phyloP scores from a whole-genome alignment of 2,113 vertebrate species.

The Bubo scandiacus region DNA sequence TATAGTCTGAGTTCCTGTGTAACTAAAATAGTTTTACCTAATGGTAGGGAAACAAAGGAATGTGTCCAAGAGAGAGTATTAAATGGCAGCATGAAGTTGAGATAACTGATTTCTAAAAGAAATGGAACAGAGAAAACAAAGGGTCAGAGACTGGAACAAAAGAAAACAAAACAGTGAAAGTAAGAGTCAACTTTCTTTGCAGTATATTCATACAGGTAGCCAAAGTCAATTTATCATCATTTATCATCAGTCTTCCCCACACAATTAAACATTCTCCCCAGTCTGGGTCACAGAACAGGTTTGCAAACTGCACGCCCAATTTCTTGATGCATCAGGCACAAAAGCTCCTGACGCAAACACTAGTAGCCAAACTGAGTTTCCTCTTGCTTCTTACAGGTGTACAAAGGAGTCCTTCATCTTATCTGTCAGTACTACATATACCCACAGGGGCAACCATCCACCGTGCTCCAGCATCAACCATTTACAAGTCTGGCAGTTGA shows the following conservation, averaged over 20 bases:
- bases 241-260: not conserved
- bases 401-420: not conserved
- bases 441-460: not conserved
- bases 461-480: not conserved
- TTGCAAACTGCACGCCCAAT: not conserved
- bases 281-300: not conserved
- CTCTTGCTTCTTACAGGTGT: not conserved
- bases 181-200: not conserved
- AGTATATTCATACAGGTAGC: not conserved
- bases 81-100: not conserved
- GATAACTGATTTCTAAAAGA: not conserved
- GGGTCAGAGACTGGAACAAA: not conserved
- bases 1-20: not conserved
- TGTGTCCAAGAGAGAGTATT: not conserved
- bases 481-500: not conserved
- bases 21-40: not conserved
- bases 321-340: not conserved
- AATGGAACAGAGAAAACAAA: not conserved
- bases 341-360: not conserved
- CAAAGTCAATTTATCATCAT: not conserved
- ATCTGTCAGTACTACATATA: not conserved
- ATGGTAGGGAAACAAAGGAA: not conserved
- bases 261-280: not conserved
- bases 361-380: not conserved
- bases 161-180: not conserved